Base-by-base conservation (phyloP, 1,140 invertebrate species). In the Hyphantria cunea region DNA sequence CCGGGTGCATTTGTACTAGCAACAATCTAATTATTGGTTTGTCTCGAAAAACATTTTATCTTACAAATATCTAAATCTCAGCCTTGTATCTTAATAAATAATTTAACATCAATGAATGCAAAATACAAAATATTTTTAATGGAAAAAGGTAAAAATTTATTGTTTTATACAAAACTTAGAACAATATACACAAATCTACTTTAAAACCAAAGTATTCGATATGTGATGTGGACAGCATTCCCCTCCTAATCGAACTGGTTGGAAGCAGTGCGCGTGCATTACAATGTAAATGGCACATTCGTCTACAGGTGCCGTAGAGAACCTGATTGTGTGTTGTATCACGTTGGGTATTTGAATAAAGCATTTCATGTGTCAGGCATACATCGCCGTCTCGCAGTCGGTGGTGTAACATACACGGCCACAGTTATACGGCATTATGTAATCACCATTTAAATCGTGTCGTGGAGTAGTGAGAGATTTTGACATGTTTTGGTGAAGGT, bases 221-320 rank as follows among this genome's bases (percentile, higher is more conserved):
- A 50, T 42, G 48, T 51, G 45, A 84, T 82, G 71, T 81, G 75
- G 73, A 82, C 83, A 71, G 76, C 83, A 86, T 88, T 86, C 85
- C 79, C 80, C 66, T 79, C 80, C 67, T 83, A 82, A 85, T 83
- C 77, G 79, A 83, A 84, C 83, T 78, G 82, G 82, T 85, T 81
- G 81, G 70, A 77, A 66, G 77, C 76, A 80, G 74, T 80, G 72
- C 72, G 59, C 67, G 74, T 75, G 78, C 81, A 82, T 86, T 86
- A 88, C 84, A 85, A 88, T 88, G 84, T 85, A 88, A 86, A 86
- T 82, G 81, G 84, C 80, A 86, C 80, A 78, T 81, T 79, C 75
- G 77, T 81, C 75, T 79, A 82, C 81, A 86, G 80, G 82, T 88
- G 82, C 78, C 60, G 74, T 68, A 71, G 47, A 70, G 76, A 77